A percentile compares a stretch with the other conserved stretches of the same genome.
These are phyloP conservation scores for Prosapia bicincta DNA, from an alignment of 2,888 invertebrate species.

Conservation along the genomic window DNA sequence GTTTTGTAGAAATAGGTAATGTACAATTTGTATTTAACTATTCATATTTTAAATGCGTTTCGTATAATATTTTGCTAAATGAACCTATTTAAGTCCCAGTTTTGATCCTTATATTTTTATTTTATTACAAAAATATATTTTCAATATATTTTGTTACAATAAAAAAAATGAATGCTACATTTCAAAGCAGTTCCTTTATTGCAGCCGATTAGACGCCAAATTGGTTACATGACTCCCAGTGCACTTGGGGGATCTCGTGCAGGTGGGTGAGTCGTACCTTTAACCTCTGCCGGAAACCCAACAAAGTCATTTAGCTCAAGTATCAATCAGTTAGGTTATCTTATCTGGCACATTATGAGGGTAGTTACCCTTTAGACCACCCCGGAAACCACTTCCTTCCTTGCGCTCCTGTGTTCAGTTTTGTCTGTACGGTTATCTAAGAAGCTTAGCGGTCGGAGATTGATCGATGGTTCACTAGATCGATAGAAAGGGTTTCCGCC, in stretches of 20 bases:
- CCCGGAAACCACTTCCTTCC: not conserved
- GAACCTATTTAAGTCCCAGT: too few species aligned
- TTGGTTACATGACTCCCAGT: not conserved
- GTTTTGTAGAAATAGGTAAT: too few species aligned
- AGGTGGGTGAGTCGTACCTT: not conserved
- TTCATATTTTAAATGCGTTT: too few species aligned
- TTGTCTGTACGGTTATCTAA: not conserved
- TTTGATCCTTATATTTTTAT: too few species aligned
- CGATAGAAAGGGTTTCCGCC: not conserved
- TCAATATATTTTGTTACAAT: too few species aligned
- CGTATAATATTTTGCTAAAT: too few species aligned
- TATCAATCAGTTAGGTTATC: not conserved
- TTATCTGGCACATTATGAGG: not conserved
- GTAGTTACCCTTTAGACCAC: not conserved
- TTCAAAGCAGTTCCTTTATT: too few species aligned
- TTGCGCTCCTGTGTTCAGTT: not conserved
- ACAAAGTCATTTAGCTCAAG: not conserved
- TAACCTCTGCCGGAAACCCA: not conserved
- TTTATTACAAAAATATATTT: too few species aligned
- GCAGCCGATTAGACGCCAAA: too few species aligned
- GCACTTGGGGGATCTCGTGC: not conserved
- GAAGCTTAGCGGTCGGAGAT: too few species aligned
- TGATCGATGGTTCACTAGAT: not conserved
- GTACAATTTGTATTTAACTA: too few species aligned
- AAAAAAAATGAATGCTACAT: too few species aligned